These are phyloP conservation scores for Anser cygnoides DNA, from an alignment of 2,113 vertebrate species.

Conservation along the genomic window DNA sequence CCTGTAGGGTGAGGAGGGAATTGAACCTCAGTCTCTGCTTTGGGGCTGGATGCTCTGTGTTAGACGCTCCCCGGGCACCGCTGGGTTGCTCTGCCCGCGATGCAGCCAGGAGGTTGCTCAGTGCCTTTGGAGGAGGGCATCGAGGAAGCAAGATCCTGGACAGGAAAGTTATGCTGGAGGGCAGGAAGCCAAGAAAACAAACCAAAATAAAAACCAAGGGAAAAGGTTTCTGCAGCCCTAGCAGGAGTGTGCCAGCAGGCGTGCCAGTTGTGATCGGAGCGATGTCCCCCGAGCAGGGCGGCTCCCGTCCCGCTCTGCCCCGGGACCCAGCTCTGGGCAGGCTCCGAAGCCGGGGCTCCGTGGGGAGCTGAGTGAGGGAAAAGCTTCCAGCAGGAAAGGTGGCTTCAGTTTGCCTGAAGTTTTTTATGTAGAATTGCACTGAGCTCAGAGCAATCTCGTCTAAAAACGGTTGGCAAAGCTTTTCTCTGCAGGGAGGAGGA, in stretches of 20 bases:
- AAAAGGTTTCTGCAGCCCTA: background rate
- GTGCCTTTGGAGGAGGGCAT: background rate
- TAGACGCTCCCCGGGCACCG: background rate
- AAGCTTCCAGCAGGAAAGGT: background rate
- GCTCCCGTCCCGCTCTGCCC: background rate
- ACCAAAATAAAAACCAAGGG: background rate
- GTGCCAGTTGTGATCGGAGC: background rate
- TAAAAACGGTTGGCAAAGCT: background rate
- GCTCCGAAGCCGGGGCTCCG: background rate
- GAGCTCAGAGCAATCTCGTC: background rate
- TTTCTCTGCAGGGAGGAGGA: background rate
- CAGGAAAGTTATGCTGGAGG: background rate
- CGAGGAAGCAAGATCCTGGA: background rate
- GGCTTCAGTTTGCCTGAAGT: background rate
- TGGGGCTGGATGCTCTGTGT: background rate
- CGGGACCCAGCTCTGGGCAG: background rate
- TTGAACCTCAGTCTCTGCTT: background rate
- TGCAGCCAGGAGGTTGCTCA: background rate
- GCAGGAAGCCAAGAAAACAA: background rate
- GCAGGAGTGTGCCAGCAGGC: background rate
- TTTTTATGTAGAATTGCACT: background rate
- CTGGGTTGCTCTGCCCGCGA: rapidly evolving
- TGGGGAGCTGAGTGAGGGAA: background rate
- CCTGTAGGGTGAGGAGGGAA: background rate
- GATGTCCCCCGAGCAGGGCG: background rate